Conservation (phyloP, 2,113 vertebrate genomes). For the Pygathrix nemaeus region DNA sequence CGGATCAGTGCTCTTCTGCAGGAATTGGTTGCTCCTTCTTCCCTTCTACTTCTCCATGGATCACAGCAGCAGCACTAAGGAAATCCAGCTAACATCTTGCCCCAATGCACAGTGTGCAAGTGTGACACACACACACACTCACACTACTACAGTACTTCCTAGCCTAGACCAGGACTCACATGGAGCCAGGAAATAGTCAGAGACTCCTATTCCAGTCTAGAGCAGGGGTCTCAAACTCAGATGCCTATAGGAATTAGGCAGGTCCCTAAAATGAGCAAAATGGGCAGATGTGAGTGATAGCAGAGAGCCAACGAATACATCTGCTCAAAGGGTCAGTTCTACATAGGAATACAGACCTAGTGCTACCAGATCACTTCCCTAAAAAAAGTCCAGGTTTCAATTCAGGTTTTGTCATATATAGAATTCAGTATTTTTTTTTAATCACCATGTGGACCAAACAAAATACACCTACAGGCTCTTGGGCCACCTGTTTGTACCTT, state of each 20-base stretch:
- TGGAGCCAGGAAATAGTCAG: neutral
- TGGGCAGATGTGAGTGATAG: neutral
- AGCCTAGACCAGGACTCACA: neutral
- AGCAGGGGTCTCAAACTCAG: too few species aligned
- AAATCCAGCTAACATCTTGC: neutral
- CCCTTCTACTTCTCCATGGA: neutral
- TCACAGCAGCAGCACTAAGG: neutral
- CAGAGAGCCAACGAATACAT: neutral
- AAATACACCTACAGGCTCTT: neutral
- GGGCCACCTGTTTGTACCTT: neutral
- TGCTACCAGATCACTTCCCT: neutral
- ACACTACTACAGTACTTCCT: neutral
- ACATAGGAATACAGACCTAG: too few species aligned
- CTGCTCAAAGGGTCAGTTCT: neutral
- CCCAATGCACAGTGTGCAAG: too few species aligned
- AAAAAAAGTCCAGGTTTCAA: neutral
- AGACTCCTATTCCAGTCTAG: neutral
- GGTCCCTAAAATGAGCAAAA: neutral
- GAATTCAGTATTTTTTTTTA: neutral
- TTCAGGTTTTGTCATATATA: neutral
- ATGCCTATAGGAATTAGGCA: neutral
- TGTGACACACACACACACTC: rapidly evolving
- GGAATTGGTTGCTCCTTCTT: neutral
- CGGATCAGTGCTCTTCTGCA: neutral
- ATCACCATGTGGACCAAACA: neutral